These are phyloP conservation scores for Aramus guarauna DNA, from an alignment of 2,113 vertebrate species.

Conservation along the genomic window DNA sequence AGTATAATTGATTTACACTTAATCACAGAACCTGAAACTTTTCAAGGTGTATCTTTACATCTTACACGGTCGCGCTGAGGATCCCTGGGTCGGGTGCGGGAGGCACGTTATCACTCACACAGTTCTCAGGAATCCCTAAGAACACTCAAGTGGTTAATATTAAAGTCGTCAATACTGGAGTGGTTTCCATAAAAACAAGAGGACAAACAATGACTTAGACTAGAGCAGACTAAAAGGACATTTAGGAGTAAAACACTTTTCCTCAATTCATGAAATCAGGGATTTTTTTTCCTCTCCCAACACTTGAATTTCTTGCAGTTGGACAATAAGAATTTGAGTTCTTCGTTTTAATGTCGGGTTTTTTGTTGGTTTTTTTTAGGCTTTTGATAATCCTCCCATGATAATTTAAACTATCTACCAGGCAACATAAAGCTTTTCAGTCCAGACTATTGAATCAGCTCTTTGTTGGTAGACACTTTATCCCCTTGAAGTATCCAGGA, in stretches of 20 bases:
- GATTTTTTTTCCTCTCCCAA: neutral
- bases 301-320: neutral
- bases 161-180: neutral
- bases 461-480: neutral
- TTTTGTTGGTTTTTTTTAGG: neutral
- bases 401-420: neutral
- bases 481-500: neutral
- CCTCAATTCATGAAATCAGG: neutral
- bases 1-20: neutral
- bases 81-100: accelerated
- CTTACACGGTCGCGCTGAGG: accelerated
- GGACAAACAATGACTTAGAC: neutral
- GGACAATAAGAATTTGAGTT: neutral
- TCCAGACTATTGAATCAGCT: neutral
- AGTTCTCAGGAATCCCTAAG: neutral
- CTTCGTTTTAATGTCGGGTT: neutral
- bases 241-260: neutral
- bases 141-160: neutral
- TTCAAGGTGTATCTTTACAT: neutral
- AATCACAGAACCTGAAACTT: neutral
- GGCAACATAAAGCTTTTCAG: neutral
- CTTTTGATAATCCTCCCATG: neutral
- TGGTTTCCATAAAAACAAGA: neutral
- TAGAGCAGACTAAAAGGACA: neutral
- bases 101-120: accelerated